Evolutionary conservation across 2,888 invertebrate genomes (phyloP), one percentile per base, ranked within the genome.

Genomic region (Drosophila paramelanica): DNA sequence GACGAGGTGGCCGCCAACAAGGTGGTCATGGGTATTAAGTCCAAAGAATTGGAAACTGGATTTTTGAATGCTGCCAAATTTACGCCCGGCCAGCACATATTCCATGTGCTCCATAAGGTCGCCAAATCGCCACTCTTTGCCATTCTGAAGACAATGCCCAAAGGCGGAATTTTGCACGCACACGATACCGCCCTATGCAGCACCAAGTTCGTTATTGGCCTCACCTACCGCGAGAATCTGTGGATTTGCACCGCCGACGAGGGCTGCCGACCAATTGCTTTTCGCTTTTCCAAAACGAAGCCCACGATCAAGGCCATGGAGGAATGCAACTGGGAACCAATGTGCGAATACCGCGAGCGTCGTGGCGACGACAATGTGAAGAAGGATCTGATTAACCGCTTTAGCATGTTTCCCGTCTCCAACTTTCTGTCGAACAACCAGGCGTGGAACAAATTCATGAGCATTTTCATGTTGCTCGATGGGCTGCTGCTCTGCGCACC

Each of bases 151-250:
- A 91, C 91, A 38, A 94, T 97, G 93, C 97, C 97, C 0, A 97
- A 97, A 92, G 97, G 96, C 6, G 95, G 94, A 0, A 94, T 94
- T 0, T 90, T 96, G 13, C 96, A 96, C 89, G 93, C 94, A 0
- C 96, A 96, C 84, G 94, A 96, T 67, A 94, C 94, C 69, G 95
- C 95, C 0, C 92, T 95, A 0, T 93, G 94, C 10, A 94, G 94
- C 8, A 92, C 94, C 0, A 94, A 95, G 66, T 96, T 93, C 73
- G 75, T 96, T 0, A 89, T 95, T 38, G 94, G 94, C 42, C 85
- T 96, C 14, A 96, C 96, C 0, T 95, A 95, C 72, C 93, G 93
- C 59, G 93, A 94, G 0, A 84, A 95, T 88, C 90, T 96, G 1
- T 91, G 90, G 85, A 73, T 90, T 1, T 95, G 95, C 50, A 80